These are phyloP conservation scores for Ciconia nigra DNA, from an alignment of 2,797 vertebrate genomes.

Conservation along the genomic window DNA sequence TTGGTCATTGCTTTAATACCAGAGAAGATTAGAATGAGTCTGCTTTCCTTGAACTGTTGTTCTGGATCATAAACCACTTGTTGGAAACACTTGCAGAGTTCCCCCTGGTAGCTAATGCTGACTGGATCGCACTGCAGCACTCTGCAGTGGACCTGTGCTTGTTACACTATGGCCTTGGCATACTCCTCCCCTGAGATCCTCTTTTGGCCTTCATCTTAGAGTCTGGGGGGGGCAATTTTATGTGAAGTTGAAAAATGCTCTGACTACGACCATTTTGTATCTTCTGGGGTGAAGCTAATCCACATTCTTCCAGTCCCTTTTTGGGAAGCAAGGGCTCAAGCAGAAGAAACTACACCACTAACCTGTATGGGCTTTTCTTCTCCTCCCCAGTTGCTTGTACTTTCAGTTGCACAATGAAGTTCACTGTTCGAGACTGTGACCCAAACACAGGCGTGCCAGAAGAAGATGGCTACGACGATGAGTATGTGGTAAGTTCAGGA, in stretches of 20 bases:
- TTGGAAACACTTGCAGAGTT: background rate
- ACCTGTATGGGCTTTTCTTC: background rate
- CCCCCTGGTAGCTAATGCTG: background rate
- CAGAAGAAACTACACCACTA: background rate
- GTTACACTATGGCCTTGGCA: background rate
- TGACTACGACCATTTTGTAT: accelerated
- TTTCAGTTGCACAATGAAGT: constrained; percentile 97
- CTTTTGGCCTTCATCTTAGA: background rate
- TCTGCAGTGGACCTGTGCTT: no score
- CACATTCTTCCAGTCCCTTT: accelerated
- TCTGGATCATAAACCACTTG: background rate
- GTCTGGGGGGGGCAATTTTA: no score
- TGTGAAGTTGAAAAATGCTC: background rate
- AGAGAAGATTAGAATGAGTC: background rate
- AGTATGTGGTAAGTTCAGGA: constrained; percentile 87
- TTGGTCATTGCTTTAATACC: background rate
- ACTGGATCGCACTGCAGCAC: background rate
- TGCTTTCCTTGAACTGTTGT: background rate
- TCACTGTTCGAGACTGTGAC: constrained; percentile 92
- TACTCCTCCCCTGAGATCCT: background rate
- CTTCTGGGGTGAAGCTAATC: background rate
- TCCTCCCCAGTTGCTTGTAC: constrained; percentile 84
- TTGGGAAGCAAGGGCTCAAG: background rate
- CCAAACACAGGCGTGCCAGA: constrained; percentile 92
- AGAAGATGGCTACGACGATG: constrained; percentile 94